Conservation (phyloP, 2,797 vertebrate species). For the Sebastes kiyomatsui region DNA sequence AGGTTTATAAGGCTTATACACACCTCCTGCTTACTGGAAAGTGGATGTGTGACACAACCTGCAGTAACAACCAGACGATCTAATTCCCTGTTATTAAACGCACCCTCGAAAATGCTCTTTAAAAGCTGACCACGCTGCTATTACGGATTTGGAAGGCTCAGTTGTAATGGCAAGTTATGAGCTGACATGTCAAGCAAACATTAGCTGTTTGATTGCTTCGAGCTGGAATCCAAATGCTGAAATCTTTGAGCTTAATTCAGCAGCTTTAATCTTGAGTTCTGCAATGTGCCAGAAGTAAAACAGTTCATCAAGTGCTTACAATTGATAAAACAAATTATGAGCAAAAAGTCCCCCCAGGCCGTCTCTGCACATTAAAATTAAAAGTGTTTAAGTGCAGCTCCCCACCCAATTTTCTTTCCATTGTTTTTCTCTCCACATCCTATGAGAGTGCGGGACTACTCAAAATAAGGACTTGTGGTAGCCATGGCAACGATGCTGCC, state of each 20-base stretch:
- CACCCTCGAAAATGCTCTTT: constrained; percentile 49
- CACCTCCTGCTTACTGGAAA: constrained; percentile 39
- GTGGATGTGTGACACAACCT: constrained; percentile 55
- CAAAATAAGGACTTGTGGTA: constrained; percentile 31
- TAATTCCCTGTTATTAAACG: constrained; percentile 64
- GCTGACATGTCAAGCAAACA: constrained; percentile 24
- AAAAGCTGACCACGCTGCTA: constrained; percentile 36
- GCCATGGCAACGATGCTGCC: constrained; percentile 53
- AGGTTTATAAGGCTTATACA: constrained; percentile 21
- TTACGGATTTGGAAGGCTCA: constrained; percentile 43
- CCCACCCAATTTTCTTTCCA: constrained; percentile 8
- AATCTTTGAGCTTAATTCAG: constrained; percentile 10
- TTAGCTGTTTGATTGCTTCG: constrained; percentile 17
- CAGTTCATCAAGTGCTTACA: constrained; percentile 12
- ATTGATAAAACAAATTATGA: constrained; percentile 28
- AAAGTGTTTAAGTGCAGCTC: constrained; percentile 14
- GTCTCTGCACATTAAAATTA: constrained; percentile 23
- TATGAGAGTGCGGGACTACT: not conserved
- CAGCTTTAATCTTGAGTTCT: constrained; percentile 14
- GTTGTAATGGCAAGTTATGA: constrained; percentile 38
- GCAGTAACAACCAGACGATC: constrained; percentile 50
- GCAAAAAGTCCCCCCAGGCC: not conserved
- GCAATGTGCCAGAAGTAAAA: constrained; percentile 14
- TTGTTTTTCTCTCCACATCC: constrained; percentile 41
- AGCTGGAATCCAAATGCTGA: constrained; percentile 21